Conservation (phyloP, 2,113 vertebrate genomes). For the Nettapus auritus region DNA sequence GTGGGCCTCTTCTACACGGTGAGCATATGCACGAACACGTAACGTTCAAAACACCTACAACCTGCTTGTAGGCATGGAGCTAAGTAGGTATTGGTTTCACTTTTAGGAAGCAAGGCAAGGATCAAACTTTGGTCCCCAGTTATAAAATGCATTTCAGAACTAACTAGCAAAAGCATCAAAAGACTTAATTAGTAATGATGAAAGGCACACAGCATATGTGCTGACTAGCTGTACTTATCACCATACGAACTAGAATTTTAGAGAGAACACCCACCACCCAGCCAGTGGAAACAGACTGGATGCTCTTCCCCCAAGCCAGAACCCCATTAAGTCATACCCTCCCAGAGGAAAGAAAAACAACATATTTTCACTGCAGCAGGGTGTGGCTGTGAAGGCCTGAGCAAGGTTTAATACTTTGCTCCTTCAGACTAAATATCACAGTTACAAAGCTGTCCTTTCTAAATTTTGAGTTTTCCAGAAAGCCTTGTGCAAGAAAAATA, state of each 20-base stretch:
- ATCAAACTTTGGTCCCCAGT: not conserved
- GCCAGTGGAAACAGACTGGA: not conserved
- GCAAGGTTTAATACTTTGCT: not conserved
- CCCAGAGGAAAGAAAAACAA: slow-evolving; percentile 30
- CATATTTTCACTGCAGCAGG: slow-evolving; percentile 19
- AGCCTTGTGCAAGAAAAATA: not conserved
- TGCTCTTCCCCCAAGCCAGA: not conserved
- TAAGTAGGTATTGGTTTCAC: not conserved
- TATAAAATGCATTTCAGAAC: not conserved
- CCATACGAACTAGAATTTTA: not conserved
- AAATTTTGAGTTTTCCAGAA: not conserved
- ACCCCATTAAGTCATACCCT: not conserved
- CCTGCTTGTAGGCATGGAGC: not conserved
- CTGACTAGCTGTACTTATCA: not conserved
- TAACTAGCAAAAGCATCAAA: not conserved
- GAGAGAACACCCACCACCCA: not conserved
- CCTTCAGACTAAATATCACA: not conserved
- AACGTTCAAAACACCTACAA: not conserved
- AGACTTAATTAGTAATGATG: not conserved
- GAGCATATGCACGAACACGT: accelerated
- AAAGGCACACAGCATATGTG: not conserved
- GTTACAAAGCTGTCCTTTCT: not conserved
- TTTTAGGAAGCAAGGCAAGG: not conserved
- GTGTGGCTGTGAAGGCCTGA: slow-evolving; percentile 13
- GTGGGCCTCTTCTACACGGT: not conserved